A percentile compares a stretch with the other conserved stretches of the same genome.
These are phyloP conservation scores for Actinernus sp. DNA, from an alignment of 92 coral and sea anemone genomes.

Conservation along the genomic window DNA sequence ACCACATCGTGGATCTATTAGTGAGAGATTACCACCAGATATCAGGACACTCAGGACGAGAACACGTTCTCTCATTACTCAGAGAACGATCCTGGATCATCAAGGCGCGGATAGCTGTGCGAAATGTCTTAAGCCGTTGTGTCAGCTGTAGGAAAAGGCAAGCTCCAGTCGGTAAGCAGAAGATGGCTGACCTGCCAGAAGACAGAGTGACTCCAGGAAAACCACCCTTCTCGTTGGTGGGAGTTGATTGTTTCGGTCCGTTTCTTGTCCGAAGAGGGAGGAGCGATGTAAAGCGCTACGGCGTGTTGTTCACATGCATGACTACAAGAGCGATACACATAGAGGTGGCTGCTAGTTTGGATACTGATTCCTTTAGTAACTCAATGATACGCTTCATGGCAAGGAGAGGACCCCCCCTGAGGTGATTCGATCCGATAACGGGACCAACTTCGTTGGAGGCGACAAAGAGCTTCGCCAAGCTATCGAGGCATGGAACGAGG, in stretches of 20 bases:
- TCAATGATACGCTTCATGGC: slow-evolving; percentile 62
- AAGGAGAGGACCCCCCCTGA: slow-evolving; percentile 46
- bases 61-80: slow-evolving; percentile 55
- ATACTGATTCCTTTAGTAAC: slow-evolving; percentile 48
- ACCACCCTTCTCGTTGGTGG: slow-evolving; percentile 63
- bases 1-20: slow-evolving; percentile 51
- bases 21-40: slow-evolving; percentile 38
- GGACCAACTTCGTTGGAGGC: slow-evolving; percentile 56
- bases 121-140: slow-evolving; percentile 51
- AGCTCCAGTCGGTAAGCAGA: slow-evolving; percentile 46
- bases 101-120: slow-evolving; percentile 42
- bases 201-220: slow-evolving; percentile 46
- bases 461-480: slow-evolving; percentile 33
- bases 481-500: slow-evolving; percentile 33
- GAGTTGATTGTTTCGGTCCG: slow-evolving; percentile 68
- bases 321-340: slow-evolving; percentile 66
- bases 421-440: slow-evolving; percentile 33
- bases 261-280: slow-evolving; percentile 41
- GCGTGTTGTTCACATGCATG: slow-evolving; percentile 55
- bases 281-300: slow-evolving; percentile 48
- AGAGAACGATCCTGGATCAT: slow-evolving; percentile 69
- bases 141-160: slow-evolving; percentile 60
- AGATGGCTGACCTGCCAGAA: slow-evolving; percentile 68
- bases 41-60: slow-evolving; percentile 71
- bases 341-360: slow-evolving; percentile 57